Conservation (phyloP, 2,888 invertebrate species). For the Neuroscelio doddi region DNA sequence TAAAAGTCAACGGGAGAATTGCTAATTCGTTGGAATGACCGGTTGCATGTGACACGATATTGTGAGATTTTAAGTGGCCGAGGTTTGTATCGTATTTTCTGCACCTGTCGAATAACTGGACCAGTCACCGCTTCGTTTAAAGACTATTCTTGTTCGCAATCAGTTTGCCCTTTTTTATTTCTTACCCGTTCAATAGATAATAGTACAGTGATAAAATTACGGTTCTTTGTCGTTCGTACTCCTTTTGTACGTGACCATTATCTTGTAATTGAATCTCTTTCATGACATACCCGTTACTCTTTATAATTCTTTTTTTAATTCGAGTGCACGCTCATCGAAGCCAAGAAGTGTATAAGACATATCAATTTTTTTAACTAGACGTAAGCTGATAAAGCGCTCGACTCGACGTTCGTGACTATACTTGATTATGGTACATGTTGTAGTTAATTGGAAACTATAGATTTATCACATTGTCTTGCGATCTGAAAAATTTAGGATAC, state of each 20-base stretch:
- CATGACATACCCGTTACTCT: slow-evolving; percentile 27
- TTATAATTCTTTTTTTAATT: slow-evolving; percentile 34
- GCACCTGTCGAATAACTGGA: slow-evolving; percentile 36
- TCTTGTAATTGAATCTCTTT: slow-evolving; percentile 48
- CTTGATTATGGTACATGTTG: no score
- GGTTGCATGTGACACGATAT: no score
- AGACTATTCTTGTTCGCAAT: slow-evolving; percentile 39
- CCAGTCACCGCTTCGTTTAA: slow-evolving; percentile 36
- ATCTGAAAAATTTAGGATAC: no score
- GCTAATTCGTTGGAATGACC: no score
- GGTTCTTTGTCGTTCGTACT: slow-evolving; percentile 43
- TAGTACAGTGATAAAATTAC: slow-evolving; percentile 44
- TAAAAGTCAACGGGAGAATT: no score
- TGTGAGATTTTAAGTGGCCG: not conserved
- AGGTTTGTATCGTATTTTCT: slow-evolving; percentile 20
- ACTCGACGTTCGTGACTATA: no score
- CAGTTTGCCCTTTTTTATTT: slow-evolving; percentile 29
- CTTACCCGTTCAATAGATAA: slow-evolving; percentile 29
- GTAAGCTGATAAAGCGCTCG: no score
- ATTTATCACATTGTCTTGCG: no score
- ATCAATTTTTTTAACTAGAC: slow-evolving; percentile 26
- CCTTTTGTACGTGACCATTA: slow-evolving; percentile 44
- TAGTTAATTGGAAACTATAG: no score
- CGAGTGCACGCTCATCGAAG: slow-evolving; percentile 35
- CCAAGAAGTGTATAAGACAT: slow-evolving; percentile 36